Evolutionary conservation across 2,888 invertebrate species (phyloP).

Genomic region (Scaptomyza reducta): DNA sequence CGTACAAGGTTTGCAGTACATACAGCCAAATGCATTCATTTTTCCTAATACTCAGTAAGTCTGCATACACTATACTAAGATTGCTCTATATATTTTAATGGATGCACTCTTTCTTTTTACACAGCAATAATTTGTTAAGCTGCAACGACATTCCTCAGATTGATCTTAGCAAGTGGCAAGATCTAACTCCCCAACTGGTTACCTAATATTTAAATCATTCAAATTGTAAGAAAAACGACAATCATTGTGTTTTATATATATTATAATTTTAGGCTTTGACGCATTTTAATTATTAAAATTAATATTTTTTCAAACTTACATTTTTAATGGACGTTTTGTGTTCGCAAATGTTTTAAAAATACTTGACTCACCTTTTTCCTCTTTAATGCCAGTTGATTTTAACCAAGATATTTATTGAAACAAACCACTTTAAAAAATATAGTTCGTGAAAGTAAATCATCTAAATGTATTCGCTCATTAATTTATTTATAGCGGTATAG

Average conservation of each 20-base stretch:
- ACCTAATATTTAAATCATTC: constrained; percentile 2
- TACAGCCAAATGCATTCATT: constrained; percentile 85
- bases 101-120: not conserved
- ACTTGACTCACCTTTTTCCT: no score
- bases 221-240: not conserved
- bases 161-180: constrained; percentile 76
- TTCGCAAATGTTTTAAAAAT: no score
- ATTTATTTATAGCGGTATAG: no score
- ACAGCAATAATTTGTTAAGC: constrained; percentile 66
- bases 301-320: not conserved
- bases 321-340: not conserved
- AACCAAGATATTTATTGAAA: no score
- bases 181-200: constrained; percentile 53
- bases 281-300: not conserved
- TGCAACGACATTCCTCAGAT: constrained; percentile 72
- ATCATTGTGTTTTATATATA: constrained; percentile 2
- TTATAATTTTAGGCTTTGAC: not conserved
- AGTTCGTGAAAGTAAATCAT: no score
- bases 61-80: not conserved
- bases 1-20: constrained; percentile 86
- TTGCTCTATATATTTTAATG: no score
- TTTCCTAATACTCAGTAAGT: constrained; percentile 71
- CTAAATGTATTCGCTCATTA: no score
- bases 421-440: no score
- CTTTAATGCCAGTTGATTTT: no score